These are phyloP conservation scores for Phrynosoma platyrhinos DNA, from an alignment of 2,113 vertebrate genomes.

Conservation along the genomic window DNA sequence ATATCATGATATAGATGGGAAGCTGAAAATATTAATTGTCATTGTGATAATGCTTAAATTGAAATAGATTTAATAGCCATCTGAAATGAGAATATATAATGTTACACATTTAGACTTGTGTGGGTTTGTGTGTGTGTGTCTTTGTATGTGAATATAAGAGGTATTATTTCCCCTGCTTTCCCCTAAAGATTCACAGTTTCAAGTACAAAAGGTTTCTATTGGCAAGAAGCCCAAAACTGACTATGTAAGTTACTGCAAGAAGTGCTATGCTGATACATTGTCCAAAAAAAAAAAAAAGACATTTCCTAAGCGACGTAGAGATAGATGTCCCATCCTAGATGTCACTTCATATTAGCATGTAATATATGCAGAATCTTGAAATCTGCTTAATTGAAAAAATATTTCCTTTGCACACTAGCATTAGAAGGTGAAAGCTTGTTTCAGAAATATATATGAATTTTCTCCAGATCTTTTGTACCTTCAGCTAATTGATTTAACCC, in stretches of 20 bases:
- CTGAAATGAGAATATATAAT: not conserved
- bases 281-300: conserved; percentile 52
- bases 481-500: not conserved
- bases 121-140: not conserved
- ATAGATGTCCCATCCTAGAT: conserved; percentile 39
- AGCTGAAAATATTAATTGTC: not conserved
- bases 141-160: not conserved
- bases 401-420: conserved; percentile 49
- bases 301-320: conserved; percentile 60
- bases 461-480: conserved; percentile 36
- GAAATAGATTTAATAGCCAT: not conserved
- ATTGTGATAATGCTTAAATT: not conserved
- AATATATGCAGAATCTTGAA: conserved; percentile 48
- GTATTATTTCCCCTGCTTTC: conserved; percentile 46
- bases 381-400: conserved; percentile 62
- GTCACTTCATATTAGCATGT: conserved; percentile 59
- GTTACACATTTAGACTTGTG: not conserved
- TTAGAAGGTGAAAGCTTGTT: conserved; percentile 45
- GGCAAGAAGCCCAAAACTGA: conserved; percentile 32
- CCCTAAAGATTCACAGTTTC: conserved; percentile 41
- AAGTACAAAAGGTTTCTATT: conserved; percentile 46
- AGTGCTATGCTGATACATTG: conserved; percentile 58
- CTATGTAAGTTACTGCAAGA: conserved; percentile 61
- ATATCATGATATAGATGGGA: no score
- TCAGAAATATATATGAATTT: conserved; percentile 34